Evolutionary conservation across 2,797 vertebrate species (phyloP).

Genomic region (Lagodon rhomboides): DNA sequence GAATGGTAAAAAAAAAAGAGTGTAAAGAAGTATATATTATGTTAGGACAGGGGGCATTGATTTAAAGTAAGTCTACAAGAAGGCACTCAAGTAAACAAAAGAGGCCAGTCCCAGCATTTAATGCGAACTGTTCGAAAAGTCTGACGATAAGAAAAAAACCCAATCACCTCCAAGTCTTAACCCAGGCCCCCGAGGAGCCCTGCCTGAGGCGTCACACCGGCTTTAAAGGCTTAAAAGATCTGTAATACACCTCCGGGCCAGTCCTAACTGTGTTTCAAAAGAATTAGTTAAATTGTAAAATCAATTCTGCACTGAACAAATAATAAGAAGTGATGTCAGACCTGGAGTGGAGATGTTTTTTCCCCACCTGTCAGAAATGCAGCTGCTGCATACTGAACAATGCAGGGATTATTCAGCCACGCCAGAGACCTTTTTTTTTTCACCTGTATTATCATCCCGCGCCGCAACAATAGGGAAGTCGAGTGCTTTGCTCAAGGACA

Average conservation of each 20-base stretch:
- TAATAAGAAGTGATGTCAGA: conserved; percentile 30
- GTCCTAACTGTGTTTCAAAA: conserved; percentile 43
- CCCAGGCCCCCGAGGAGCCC: background rate
- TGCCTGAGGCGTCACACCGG: conserved; percentile 31
- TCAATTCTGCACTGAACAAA: conserved; percentile 36
- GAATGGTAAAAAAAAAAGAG: background rate
- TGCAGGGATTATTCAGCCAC: conserved; percentile 7
- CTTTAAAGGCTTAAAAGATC: conserved; percentile 49
- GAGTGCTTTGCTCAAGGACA: conserved; percentile 55
- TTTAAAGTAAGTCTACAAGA: conserved; percentile 17
- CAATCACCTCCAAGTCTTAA: conserved; percentile 36
- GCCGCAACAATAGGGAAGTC: conserved; percentile 10
- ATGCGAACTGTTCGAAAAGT: conserved; percentile 28
- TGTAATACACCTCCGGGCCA: conserved; percentile 21
- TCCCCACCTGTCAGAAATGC: background rate
- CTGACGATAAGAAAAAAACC: conserved; percentile 37
- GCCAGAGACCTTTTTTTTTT: background rate
- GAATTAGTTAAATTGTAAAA: conserved; percentile 30
- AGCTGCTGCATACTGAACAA: conserved; percentile 11
- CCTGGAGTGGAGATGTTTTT: background rate
- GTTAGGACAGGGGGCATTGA: background rate
- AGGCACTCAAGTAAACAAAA: conserved; percentile 18
- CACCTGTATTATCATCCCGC: conserved; percentile 14
- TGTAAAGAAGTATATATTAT: conserved; percentile 13
- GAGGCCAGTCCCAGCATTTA: conserved; percentile 21